Conservation (phyloP, 2,113 vertebrate genomes). For the Procavia capensis region DNA sequence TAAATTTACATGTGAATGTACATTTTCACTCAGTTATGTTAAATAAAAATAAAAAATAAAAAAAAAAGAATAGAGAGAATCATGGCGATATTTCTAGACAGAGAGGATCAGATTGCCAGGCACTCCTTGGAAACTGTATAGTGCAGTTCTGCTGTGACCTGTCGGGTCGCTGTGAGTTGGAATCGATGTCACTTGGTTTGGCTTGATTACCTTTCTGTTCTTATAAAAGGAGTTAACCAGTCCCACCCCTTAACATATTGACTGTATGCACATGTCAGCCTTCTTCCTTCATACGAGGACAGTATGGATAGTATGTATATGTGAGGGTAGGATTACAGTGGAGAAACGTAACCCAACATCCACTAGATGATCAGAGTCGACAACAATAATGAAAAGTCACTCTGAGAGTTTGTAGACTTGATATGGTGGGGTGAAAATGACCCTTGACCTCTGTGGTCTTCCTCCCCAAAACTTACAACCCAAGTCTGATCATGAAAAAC, state of each 20-base stretch:
- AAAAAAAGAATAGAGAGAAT: background rate
- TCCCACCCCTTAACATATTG: background rate
- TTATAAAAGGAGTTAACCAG: background rate
- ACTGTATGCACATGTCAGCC: background rate
- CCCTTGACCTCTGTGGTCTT: background rate
- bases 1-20: too few species aligned
- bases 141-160: too few species aligned
- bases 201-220: background rate
- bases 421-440: background rate
- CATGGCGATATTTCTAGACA: background rate
- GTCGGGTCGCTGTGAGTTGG: too few species aligned
- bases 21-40: too few species aligned
- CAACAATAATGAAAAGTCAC: background rate
- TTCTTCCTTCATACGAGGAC: background rate
- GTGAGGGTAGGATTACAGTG: background rate
- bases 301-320: too few species aligned
- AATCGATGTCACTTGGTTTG: too few species aligned
- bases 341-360: too few species aligned
- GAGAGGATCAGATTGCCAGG: background rate
- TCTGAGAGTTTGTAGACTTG: rapidly evolving
- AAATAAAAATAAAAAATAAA: too few species aligned
- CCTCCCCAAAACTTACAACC: too few species aligned
- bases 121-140: too few species aligned
- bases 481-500: too few species aligned
- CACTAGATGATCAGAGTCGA: too few species aligned